Evolutionary conservation across 2,113 vertebrate species (phyloP).

Genomic region (Nicator chloris): DNA sequence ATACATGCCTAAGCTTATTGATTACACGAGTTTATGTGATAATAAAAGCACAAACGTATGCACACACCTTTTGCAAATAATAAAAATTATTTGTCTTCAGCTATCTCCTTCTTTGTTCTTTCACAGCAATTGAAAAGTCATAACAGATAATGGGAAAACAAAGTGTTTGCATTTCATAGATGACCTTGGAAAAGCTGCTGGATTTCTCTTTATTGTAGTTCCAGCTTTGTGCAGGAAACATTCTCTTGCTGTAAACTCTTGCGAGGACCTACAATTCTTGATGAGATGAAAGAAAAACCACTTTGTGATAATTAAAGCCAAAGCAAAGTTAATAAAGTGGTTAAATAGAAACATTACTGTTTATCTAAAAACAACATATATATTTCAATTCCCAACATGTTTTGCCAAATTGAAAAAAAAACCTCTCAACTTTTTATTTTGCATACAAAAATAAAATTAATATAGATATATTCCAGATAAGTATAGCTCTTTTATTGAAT

Average conservation of each 20-base stretch:
- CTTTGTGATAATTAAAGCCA: neutral
- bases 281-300: neutral
- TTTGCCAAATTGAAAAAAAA: neutral
- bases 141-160: slow-evolving; percentile 46
- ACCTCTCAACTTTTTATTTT: neutral
- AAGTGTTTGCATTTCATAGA: slow-evolving; percentile 24
- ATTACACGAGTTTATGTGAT: slow-evolving; percentile 30
- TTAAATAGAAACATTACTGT: neutral
- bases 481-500: rapidly evolving
- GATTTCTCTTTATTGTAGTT: neutral
- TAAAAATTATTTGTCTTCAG: slow-evolving; percentile 34
- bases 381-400: neutral
- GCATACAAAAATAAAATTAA: neutral
- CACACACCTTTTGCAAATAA: slow-evolving; percentile 31
- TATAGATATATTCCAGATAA: rapidly evolving
- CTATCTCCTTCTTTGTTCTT: slow-evolving; percentile 30
- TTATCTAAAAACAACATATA: neutral
- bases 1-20: slow-evolving; percentile 42
- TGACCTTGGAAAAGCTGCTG: slow-evolving; percentile 27
- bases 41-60: slow-evolving; percentile 37
- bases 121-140: slow-evolving; percentile 37
- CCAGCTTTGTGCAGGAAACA: neutral
- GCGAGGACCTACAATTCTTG: neutral
- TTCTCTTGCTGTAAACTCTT: neutral
- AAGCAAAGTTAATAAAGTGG: neutral